A percentile compares a stretch with the other conserved stretches of the same genome.
Conservation (phyloP, 2,888 invertebrate species). For the Abrostola triplasia region DNA sequence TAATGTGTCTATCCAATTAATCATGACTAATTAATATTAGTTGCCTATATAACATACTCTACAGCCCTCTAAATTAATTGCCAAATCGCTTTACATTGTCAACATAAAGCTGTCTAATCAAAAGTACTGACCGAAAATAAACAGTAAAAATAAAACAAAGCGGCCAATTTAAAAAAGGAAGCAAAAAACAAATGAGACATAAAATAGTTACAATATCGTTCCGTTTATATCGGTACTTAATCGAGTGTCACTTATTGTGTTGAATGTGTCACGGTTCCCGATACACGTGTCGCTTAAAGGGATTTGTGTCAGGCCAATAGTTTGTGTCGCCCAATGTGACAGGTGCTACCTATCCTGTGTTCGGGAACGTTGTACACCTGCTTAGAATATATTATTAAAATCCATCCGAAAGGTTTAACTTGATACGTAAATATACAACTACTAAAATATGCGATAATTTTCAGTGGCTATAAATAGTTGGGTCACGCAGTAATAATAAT, state of each 20-base stretch:
- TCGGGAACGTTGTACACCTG: slow-evolving; percentile 5
- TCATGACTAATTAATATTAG: too few relatives aligned
- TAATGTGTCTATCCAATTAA: too few relatives aligned
- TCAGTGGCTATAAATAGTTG: background rate
- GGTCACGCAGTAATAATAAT: background rate
- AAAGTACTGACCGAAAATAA: background rate
- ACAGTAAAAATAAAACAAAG: background rate
- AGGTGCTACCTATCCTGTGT: slow-evolving; percentile 13
- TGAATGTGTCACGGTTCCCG: slow-evolving; percentile 1
- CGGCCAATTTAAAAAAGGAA: background rate
- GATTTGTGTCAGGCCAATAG: slow-evolving; percentile 21
- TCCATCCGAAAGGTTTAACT: background rate
- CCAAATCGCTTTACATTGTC: too few relatives aligned
- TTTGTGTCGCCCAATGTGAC: slow-evolving; percentile 18
- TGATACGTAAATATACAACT: slow-evolving; percentile 10
- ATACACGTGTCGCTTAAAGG: slow-evolving; percentile 10
- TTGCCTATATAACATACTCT: too few relatives aligned
- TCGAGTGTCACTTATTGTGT: slow-evolving; percentile 8
- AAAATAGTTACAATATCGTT: slow-evolving; percentile 2
- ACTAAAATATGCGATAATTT: slow-evolving; percentile 3
- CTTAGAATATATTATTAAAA: slow-evolving; percentile 21
- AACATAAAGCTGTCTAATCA: background rate
- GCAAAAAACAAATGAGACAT: background rate
- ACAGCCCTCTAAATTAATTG: too few relatives aligned
- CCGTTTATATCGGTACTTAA: slow-evolving; percentile 4